Evolutionary conservation across 2,113 vertebrate genomes (phyloP), one percentile per base, ranked within the genome.

Genomic region (Pachyramphus minor): DNA sequence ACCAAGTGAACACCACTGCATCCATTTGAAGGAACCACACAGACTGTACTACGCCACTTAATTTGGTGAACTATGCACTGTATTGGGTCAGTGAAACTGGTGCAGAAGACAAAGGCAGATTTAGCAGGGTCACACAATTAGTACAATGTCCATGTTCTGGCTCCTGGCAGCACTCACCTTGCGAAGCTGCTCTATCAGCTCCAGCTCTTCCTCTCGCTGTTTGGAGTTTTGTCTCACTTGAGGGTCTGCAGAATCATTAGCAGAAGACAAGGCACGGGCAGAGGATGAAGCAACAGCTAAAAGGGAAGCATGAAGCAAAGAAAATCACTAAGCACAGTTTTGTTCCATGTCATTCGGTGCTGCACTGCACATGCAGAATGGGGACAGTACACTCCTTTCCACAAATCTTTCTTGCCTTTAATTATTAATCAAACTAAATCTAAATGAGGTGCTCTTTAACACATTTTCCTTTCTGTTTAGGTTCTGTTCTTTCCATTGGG

Each of bases 171-270:
- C 60, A 64, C 97, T 62, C 28, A 99, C 99, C 98, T 99, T 99
- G 41, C 99, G 98, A 6, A 99, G 98, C 80, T 99, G 99, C 69
- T 99, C 99, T 97, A 99, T 98, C 49, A 99, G 95, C 81, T 97
- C 97, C 80, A 98, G 88, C 78, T 98, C 98, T 63, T 98, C 98
- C 77, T 98, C 98, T 59, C 95, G 97, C 82, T 98, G 97, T 84
- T 95, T 98, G 87, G 94, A 97, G 92, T 89, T 96, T 1, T 97
- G 97, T 75, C 96, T 95, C 63, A 85, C 89, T 74, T 93, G 53
- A 7, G 92, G 45, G 53, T 97, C 93, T 55, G 97, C 89, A 62
- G 97, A 77, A 47, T 98, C 98, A 63, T 87, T 77, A 82, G 84
- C 79, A 90, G 96, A 66, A 90, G 79, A 84, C 87, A 97, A 81